Percentiles rank a stretch among this genome's conserved stretches.
phyloP scores from a whole-genome alignment of 2,113 vertebrate genomes.

The Pardalotus punctatus region DNA sequence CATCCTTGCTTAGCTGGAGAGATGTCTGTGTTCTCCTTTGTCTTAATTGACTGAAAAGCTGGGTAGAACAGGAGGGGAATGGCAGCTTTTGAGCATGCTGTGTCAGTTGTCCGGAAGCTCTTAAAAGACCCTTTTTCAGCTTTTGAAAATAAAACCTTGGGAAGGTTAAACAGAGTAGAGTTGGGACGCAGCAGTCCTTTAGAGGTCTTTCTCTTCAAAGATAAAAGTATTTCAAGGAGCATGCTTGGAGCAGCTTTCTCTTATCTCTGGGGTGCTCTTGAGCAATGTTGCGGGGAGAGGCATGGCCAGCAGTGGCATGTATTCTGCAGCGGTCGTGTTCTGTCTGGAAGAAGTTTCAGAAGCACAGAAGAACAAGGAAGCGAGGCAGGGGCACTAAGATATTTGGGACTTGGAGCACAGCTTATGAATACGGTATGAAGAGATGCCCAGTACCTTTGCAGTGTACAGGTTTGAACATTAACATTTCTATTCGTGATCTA shows the following conservation, averaged over 20 bases:
- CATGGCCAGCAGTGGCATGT: neutral
- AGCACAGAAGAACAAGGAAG: neutral
- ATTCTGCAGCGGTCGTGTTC: neutral
- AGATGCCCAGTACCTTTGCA: neutral
- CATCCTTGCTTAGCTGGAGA: neutral
- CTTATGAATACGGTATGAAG: neutral
- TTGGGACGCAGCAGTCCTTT: neutral
- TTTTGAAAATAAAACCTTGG: constrained; percentile 52
- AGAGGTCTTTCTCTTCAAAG: constrained; percentile 33
- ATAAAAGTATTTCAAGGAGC: constrained; percentile 43
- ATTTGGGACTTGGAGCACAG: neutral
- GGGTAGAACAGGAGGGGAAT: neutral
- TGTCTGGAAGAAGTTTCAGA: neutral
- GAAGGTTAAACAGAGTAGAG: constrained; percentile 32
- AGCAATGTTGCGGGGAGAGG: neutral
- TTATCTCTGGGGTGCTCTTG: constrained; percentile 42
- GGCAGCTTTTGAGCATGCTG: constrained; percentile 17
- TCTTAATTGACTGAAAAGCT: constrained; percentile 27
- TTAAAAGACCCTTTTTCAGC: constrained; percentile 19
- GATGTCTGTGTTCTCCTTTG: neutral
- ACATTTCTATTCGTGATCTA: neutral
- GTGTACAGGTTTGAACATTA: neutral
- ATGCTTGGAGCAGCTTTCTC: constrained; percentile 25
- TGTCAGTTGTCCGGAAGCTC: constrained; percentile 4
- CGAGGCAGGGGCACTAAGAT: neutral